Evolutionary conservation across 2,113 vertebrate species (phyloP).

Genomic region (Telmatochromis sp.): DNA sequence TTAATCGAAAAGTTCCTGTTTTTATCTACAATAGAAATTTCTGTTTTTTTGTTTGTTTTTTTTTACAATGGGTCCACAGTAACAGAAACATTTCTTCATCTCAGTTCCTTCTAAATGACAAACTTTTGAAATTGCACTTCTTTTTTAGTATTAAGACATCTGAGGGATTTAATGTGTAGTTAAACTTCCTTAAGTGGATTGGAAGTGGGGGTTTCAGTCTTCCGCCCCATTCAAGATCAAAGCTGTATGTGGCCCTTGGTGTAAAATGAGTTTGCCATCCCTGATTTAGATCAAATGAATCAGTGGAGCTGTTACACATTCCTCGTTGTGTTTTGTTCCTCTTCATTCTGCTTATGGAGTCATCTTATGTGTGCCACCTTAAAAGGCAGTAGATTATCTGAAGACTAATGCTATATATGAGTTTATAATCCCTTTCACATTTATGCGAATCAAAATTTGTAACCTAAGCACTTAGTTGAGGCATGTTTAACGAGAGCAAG

Average conservation of each 20-base stretch:
- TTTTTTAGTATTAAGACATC: not conserved
- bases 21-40: not conserved
- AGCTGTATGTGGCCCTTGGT: not conserved
- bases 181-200: not conserved
- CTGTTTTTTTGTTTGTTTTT: not conserved
- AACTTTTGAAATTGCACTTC: not conserved
- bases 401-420: not conserved
- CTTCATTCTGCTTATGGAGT: not conserved
- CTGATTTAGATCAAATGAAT: not conserved
- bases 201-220: not conserved
- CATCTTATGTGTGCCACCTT: not conserved
- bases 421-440: not conserved
- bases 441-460: not conserved
- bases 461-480: not conserved
- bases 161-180: not conserved
- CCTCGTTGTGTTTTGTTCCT: not conserved
- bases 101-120: not conserved
- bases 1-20: not conserved
- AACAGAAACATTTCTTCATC: not conserved
- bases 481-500: not conserved
- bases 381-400: not conserved
- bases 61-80: not conserved
- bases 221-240: not conserved
- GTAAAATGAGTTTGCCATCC: not conserved
- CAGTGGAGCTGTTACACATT: not conserved